These are phyloP conservation scores for Leucophenga montana DNA, from an alignment of 2,888 invertebrate species.

Conservation along the genomic window DNA sequence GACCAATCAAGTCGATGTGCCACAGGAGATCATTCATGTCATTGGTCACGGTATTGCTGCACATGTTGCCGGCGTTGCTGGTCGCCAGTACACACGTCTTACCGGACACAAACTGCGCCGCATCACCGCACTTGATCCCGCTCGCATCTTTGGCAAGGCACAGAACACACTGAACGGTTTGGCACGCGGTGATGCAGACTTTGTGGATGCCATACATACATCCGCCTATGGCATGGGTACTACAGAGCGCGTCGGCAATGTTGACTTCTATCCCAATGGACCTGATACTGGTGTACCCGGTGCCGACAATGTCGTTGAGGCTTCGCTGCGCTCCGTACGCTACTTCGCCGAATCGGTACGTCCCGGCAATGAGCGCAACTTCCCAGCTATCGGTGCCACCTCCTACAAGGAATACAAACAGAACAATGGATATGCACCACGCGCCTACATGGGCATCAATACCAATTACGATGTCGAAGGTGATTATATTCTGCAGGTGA, in stretches of 20 bases:
- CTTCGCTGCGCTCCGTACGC: constrained; percentile 65
- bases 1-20: constrained; percentile 53
- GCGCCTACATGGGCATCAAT: constrained; percentile 68
- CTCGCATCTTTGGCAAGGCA: constrained; percentile 56
- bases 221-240: constrained; percentile 66
- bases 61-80: constrained; percentile 70
- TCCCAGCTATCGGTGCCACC: constrained; percentile 68
- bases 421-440: constrained; percentile 64
- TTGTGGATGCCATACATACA: constrained; percentile 71
- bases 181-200: constrained; percentile 70
- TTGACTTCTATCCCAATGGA: constrained; percentile 71
- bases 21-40: constrained; percentile 66
- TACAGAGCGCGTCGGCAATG: constrained; percentile 60
- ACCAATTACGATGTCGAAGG: constrained; percentile 62
- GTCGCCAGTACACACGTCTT: constrained; percentile 60
- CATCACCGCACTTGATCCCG: constrained; percentile 70
- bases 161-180: constrained; percentile 58
- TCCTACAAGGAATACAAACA: constrained; percentile 65
- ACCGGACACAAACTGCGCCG: constrained; percentile 68
- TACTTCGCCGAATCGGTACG: constrained; percentile 71
- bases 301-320: constrained; percentile 65
- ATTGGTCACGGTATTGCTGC: constrained; percentile 68
- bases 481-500: constrained; percentile 69
- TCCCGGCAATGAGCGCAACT: constrained; percentile 69
- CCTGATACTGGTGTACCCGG: constrained; percentile 61